Percentiles rank a stretch among this genome's conserved stretches.
phyloP scores from a whole-genome alignment of 2,888 invertebrate genomes.

The Ceramica pisi region DNA sequence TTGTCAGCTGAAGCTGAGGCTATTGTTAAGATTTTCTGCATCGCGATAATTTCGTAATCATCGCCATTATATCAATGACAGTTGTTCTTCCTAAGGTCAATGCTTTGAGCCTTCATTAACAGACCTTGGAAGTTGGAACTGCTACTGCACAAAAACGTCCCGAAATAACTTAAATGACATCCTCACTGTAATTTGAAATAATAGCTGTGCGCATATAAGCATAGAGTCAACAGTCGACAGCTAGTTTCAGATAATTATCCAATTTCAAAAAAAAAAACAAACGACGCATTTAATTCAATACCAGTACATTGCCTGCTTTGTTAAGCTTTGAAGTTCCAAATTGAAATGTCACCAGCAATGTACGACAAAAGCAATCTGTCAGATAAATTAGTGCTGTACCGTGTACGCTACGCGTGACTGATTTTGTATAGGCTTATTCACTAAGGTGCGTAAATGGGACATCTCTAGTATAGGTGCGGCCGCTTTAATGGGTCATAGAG shows the following conservation, averaged over 20 bases:
- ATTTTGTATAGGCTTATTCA: conserved; percentile 68
- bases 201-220: conserved; percentile 34
- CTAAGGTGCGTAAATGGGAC: conserved; percentile 79
- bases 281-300: conserved; percentile 35
- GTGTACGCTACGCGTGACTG: conserved; percentile 74
- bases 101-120: conserved; percentile 12
- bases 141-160: conserved; percentile 49
- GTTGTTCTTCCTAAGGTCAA: conserved; percentile 34
- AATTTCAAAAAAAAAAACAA: conserved; percentile 44
- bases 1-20: conserved; percentile 16
- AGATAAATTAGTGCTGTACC: conserved; percentile 54
- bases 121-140: conserved; percentile 51
- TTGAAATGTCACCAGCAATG: conserved; percentile 45
- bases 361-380: conserved; percentile 40
- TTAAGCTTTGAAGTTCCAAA: conserved; percentile 19
- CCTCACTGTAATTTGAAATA: conserved; percentile 54
- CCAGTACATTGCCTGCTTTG: conserved; percentile 40
- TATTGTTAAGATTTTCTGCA: conserved; percentile 14
- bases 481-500: conserved; percentile 79
- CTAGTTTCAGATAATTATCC: conserved; percentile 55
- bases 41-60: conserved; percentile 3
- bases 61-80: conserved; percentile 4
- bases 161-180: conserved; percentile 49
- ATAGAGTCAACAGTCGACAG: conserved; percentile 29
- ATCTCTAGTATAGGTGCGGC: conserved; percentile 81